phyloP scores from a whole-genome alignment of 2,888 invertebrate genomes.

The Latrodectus hesperus region DNA sequence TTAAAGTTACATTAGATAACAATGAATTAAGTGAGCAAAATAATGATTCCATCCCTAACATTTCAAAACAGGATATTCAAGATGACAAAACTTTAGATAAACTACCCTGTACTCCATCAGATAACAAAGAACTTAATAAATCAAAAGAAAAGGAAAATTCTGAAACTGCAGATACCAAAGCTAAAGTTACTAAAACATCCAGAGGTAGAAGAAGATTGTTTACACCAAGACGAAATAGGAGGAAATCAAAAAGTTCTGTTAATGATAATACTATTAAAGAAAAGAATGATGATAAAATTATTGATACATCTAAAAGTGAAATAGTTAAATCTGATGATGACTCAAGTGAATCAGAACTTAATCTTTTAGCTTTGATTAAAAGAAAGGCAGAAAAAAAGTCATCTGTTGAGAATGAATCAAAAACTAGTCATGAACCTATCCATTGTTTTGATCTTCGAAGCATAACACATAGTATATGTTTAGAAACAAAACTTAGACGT shows the following conservation, averaged over 20 bases:
- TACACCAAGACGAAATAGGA: not conserved
- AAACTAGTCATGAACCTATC: not conserved
- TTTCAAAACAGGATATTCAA: too few relatives aligned
- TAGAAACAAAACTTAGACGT: slow-evolving; percentile 52
- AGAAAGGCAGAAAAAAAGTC: not conserved
- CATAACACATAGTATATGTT: slow-evolving; percentile 26
- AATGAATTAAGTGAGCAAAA: too few relatives aligned
- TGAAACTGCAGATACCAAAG: not conserved
- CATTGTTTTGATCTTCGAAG: slow-evolving; percentile 10
- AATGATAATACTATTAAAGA: not conserved
- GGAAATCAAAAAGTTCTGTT: not conserved
- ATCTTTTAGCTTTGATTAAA: not conserved
- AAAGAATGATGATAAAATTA: not conserved
- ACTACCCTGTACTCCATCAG: too few relatives aligned
- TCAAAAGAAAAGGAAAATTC: too few relatives aligned
- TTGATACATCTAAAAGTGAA: not conserved
- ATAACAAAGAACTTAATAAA: too few relatives aligned
- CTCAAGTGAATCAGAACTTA: slow-evolving; percentile 1
- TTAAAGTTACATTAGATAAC: too few relatives aligned
- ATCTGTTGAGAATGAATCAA: not conserved
- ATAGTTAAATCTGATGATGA: not conserved
- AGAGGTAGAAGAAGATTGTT: not conserved
- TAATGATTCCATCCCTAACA: too few relatives aligned
- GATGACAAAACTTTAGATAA: too few relatives aligned
- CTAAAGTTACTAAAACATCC: not conserved